Evolutionary conservation across 2,797 vertebrate species (phyloP), one percentile per base, ranked within the genome.

Genomic region (Micrastur ruficollis): DNA sequence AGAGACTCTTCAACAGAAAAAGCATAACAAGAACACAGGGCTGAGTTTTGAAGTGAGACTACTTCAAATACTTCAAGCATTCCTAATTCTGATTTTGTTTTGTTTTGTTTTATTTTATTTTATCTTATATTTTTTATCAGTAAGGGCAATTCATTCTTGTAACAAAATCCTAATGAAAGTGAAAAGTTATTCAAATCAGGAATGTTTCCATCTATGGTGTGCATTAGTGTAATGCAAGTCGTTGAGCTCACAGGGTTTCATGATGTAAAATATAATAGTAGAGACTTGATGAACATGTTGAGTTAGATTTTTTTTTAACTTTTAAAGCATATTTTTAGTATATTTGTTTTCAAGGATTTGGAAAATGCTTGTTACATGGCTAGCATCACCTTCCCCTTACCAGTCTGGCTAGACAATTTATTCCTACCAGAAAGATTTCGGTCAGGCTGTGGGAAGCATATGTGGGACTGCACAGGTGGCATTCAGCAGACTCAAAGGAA

Each of bases 401-500:
- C 44, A 53, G 5, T 42, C n/a, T 63, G 38, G 12, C 40, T 66
- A 44, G 47, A 23, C 21, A 31, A 8, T 79, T 52, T 79, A 11
- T 73, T 67, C 34, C 38, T 63, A 21, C 14, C 12, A 13, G 61
- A n/a, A 40, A 17, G 20, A 26, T 59, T 80, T 59, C 12, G 10
- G 9, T 14, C 0, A 0, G 34, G 22, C 31, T 62, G 36, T 52
- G 38, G 38, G 38, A 58, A 8, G 34, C 1, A 1, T 56, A 21
- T 55, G 36, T 34, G 21, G 19, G 42, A 34, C 32, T 67, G 27
- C 22, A 18, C 16, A 66, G 14, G 8, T 55, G 49, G 10, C 26
- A 29, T 53, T 74, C 2, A 1, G 10, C 14, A 65, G 34, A 11
- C 27, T 63, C 17, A 79, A 32, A 47, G 31, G 12, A 8, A 8